phyloP scores from a whole-genome alignment of 2,113 vertebrate genomes.

The Puffinus mauretanicus region DNA sequence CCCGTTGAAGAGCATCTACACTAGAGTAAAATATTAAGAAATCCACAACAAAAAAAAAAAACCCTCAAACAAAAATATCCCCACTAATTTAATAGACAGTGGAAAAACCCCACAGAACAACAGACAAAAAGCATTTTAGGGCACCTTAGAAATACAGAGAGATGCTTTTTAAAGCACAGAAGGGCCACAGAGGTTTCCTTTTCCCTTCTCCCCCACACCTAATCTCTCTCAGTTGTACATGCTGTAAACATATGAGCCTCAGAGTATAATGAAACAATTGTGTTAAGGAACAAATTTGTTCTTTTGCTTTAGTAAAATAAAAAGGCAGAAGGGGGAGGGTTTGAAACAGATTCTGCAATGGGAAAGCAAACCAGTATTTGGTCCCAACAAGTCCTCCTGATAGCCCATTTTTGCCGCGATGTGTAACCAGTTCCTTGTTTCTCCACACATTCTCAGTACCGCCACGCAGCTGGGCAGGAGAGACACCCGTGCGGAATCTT shows the following conservation, averaged over 20 bases:
- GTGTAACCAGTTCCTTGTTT: background rate
- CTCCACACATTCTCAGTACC: background rate
- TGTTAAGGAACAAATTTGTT: background rate
- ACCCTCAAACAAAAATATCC: background rate
- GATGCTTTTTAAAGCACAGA: slow-evolving; percentile 56
- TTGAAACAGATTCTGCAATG: background rate
- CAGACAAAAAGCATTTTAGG: background rate
- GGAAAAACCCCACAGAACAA: background rate
- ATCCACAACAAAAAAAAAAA: background rate
- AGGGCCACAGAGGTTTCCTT: background rate
- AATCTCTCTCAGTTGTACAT: background rate
- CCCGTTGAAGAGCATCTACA: background rate
- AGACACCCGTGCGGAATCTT: background rate
- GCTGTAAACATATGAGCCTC: background rate
- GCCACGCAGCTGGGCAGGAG: background rate
- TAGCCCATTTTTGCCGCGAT: background rate
- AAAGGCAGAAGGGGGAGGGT: background rate
- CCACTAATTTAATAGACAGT: background rate
- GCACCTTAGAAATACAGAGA: background rate
- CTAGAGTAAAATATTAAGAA: background rate
- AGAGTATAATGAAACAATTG: background rate
- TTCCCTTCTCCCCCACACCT: background rate
- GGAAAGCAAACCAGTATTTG: background rate
- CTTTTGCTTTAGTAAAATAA: background rate
- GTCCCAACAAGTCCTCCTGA: background rate